Evolutionary conservation across 1,140 invertebrate genomes (phyloP).

Genomic region (Nylanderia fulva): DNA sequence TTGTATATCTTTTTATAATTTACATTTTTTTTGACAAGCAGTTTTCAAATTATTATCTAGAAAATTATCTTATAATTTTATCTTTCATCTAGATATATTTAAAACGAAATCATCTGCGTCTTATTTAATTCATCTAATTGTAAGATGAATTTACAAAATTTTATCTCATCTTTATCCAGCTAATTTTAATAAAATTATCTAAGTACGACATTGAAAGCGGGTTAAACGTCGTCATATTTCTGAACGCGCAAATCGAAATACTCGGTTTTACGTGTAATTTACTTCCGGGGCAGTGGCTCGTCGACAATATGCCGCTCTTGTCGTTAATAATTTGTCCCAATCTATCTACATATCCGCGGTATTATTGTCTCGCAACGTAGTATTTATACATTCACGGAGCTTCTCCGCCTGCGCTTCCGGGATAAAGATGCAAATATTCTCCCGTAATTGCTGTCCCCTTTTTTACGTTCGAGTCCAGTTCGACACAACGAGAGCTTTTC

Average conservation of each 20-base stretch:
- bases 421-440: conserved; percentile 11
- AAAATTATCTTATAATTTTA: no score
- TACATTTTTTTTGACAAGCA: no score
- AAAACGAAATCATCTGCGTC: no score
- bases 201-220: no score
- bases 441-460: neutral
- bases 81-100: no score
- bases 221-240: neutral
- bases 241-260: neutral
- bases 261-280: conserved; percentile 15
- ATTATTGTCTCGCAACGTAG: neutral
- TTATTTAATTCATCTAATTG: no score
- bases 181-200: no score
- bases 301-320: conserved; percentile 38
- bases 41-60: no score
- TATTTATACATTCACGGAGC: neutral
- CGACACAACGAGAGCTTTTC: neutral
- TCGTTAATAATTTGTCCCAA: conserved; percentile 37
- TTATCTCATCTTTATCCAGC: no score
- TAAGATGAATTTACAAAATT: no score
- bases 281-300: conserved; percentile 42
- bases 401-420: neutral
- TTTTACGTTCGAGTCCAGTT: neutral
- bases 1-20: no score
- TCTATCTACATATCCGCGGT: neutral